A percentile compares a stretch with the other conserved stretches of the same genome.
These are phyloP conservation scores for Palythoa caribaeorum DNA, from an alignment of 92 coral and sea anemone genomes.

Conservation along the genomic window DNA sequence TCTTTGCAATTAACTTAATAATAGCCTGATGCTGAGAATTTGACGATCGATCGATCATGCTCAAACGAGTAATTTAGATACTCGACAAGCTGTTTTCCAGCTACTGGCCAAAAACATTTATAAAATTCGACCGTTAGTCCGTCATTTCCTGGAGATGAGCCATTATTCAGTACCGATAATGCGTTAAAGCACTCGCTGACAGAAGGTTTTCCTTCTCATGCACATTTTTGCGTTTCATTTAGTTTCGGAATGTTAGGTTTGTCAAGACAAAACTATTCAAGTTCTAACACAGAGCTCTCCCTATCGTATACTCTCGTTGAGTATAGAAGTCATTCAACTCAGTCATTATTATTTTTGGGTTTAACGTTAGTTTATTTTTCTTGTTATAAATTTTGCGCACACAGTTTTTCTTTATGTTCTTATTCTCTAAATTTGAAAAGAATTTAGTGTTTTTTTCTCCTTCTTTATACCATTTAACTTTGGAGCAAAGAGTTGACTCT, in stretches of 20 bases:
- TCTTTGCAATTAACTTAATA: too few species aligned
- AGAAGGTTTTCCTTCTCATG: conserved; percentile 18
- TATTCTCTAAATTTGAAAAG: conserved; percentile 52
- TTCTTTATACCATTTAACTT: conserved; percentile 47
- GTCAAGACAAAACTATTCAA: not conserved
- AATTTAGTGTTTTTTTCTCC: conserved; percentile 57
- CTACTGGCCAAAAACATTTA: conserved; percentile 39
- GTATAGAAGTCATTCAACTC: conserved; percentile 5
- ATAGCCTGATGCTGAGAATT: not conserved
- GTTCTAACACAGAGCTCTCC: not conserved
- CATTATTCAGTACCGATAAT: conserved; percentile 16
- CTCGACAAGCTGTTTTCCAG: conserved; percentile 27
- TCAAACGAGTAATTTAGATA: conserved; percentile 36
- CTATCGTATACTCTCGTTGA: not conserved
- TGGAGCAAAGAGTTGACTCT: conserved; percentile 1
- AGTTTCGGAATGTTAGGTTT: conserved; percentile 39
- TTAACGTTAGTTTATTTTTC: conserved; percentile 12
- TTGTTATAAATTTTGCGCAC: conserved; percentile 21
- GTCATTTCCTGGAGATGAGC: conserved; percentile 39
- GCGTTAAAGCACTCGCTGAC: conserved; percentile 43
- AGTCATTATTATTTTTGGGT: conserved; percentile 25
- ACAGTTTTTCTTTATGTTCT: conserved; percentile 21
- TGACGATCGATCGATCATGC: not conserved
- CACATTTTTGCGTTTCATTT: not conserved
- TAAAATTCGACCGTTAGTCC: conserved; percentile 10